These are phyloP conservation scores for Eublepharis macularius DNA, from an alignment of 2,113 vertebrate species.

Conservation along the genomic window DNA sequence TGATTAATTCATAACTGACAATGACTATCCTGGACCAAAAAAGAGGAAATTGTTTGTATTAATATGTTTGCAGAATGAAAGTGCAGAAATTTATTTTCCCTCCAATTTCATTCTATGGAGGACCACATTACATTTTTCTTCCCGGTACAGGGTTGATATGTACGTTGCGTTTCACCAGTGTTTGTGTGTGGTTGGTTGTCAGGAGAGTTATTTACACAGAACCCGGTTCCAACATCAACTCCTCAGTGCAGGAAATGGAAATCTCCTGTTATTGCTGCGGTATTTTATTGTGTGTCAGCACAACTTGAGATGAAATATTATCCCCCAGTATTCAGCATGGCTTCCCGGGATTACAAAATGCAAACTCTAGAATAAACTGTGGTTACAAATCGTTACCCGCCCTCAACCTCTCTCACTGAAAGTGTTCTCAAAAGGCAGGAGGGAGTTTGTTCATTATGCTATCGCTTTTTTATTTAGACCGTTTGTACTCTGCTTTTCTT, in stretches of 20 bases:
- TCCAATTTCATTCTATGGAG: neutral
- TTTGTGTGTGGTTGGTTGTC: neutral
- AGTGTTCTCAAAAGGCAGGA: fast-evolving
- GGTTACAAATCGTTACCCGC: constrained; percentile 4
- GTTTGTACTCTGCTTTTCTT: too few species aligned
- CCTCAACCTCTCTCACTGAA: constrained; percentile 1
- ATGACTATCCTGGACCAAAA: neutral
- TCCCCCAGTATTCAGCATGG: neutral
- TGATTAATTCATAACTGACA: constrained; percentile 49
- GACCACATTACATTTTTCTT: neutral
- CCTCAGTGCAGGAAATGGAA: neutral
- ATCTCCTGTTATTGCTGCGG: neutral
- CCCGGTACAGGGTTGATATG: neutral
- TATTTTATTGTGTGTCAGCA: constrained; percentile 4
- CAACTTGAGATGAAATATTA: constrained; percentile 1
- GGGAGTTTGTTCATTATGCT: neutral
- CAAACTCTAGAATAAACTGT: constrained; percentile 16
- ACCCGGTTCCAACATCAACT: neutral
- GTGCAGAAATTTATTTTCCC: neutral
- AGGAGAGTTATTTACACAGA: constrained; percentile 13
- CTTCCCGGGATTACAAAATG: neutral
- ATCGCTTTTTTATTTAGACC: too few species aligned
- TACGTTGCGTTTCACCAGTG: constrained; percentile 9
- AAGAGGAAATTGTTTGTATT: constrained; percentile 4
- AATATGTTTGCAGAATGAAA: constrained; percentile 10